These are phyloP conservation scores for Mesocricetus auratus DNA, from an alignment of 2,113 vertebrate genomes.

Conservation along the genomic window DNA sequence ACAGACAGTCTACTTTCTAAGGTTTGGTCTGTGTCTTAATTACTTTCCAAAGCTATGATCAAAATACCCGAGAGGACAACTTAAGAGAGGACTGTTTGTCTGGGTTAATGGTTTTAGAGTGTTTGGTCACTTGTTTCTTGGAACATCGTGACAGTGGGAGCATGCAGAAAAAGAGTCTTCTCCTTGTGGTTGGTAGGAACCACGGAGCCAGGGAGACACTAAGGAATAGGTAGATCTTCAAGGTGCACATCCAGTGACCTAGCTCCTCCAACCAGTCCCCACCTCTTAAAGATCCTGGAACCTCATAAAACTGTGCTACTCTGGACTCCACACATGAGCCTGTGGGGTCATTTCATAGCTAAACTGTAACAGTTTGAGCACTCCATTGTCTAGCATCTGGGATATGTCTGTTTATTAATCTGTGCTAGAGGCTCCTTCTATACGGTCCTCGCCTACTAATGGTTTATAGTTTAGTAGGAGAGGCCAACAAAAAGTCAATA, in stretches of 20 bases:
- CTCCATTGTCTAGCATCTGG: not conserved
- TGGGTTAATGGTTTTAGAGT: not conserved
- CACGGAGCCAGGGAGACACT: not conserved
- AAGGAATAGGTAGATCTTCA: not conserved
- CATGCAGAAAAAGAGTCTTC: not conserved
- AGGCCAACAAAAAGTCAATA: not conserved
- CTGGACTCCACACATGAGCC: no score
- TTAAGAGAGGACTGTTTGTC: not conserved
- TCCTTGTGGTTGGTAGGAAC: not conserved
- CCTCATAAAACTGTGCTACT: not conserved
- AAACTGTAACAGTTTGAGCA: not conserved
- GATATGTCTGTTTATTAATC: not conserved
- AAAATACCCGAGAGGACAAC: not conserved
- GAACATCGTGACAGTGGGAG: not conserved
- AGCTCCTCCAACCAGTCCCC: not conserved
- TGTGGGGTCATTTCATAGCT: not conserved
- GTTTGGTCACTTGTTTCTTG: not conserved
- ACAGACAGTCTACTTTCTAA: constrained; percentile 10
- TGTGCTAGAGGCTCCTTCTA: not conserved
- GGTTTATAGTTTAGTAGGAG: not conserved
- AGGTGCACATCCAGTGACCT: not conserved
- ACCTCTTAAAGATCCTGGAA: not conserved
- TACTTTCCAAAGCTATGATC: not conserved
- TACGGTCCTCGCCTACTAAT: not conserved
- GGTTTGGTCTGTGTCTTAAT: not conserved